Conservation (phyloP, 1,140 invertebrate genomes). For the Lucilia sericata region DNA sequence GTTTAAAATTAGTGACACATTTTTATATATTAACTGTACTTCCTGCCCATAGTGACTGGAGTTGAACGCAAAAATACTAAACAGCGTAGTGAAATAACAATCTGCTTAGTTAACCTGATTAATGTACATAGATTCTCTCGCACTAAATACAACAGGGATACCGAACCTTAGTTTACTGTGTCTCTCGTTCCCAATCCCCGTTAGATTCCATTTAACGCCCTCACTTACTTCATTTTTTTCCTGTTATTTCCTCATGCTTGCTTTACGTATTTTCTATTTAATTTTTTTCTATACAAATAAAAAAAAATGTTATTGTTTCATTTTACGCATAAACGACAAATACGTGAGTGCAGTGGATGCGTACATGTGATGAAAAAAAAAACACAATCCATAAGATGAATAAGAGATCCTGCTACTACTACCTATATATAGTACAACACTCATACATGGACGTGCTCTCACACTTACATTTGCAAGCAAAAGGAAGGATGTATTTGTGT, state of each 20-base stretch:
- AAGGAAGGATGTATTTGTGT: slow-evolving; percentile 2
- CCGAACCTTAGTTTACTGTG: not conserved
- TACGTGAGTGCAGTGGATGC: slow-evolving; percentile 35
- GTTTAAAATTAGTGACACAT: too few relatives aligned
- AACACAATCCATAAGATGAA: not conserved
- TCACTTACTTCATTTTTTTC: too few relatives aligned
- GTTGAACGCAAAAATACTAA: too few relatives aligned
- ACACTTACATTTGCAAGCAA: not conserved
- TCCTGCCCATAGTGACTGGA: too few relatives aligned
- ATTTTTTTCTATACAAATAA: not conserved
- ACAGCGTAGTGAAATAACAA: not conserved
- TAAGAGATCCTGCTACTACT: not conserved
- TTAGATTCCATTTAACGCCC: too few relatives aligned
- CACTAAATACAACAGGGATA: not conserved
- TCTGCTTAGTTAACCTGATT: slow-evolving; percentile 8
- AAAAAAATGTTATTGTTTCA: slow-evolving; percentile 33
- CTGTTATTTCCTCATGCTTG: too few relatives aligned
- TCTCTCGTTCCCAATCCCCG: too few relatives aligned
- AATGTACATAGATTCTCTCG: not conserved
- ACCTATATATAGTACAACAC: not conserved
- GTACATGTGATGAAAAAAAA: not conserved
- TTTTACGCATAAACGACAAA: slow-evolving; percentile 32
- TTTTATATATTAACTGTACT: too few relatives aligned
- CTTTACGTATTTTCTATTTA: not conserved
- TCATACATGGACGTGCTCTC: not conserved